A percentile compares a stretch with the other conserved stretches of the same genome.
Evolutionary conservation across 2,888 invertebrate genomes (phyloP).

Genomic region (Serrognathus titanus): DNA sequence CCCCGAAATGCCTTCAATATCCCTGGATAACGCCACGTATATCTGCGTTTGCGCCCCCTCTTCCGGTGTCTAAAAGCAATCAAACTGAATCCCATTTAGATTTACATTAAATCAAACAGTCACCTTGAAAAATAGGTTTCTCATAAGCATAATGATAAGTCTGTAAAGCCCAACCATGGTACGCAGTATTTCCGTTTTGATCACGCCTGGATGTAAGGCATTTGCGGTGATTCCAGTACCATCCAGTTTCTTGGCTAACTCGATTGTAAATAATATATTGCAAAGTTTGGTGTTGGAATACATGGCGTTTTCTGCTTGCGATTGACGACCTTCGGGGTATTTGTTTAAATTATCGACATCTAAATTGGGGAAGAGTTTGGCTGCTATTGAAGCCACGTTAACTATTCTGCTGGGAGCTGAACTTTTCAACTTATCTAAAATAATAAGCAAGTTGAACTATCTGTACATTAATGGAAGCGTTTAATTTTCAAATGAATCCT

Average conservation of each 20-base stretch:
- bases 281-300: conserved; percentile 30
- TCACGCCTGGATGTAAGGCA: conserved; percentile 35
- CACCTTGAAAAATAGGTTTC: neutral
- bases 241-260: too few species aligned
- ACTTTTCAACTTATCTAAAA: too few species aligned
- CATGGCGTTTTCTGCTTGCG: neutral
- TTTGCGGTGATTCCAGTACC: conserved; percentile 30
- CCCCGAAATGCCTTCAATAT: too few species aligned
- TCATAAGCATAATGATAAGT: neutral
- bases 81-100: neutral
- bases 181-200: conserved; percentile 13
- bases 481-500: too few species aligned
- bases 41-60: too few species aligned
- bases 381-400: conserved; percentile 31
- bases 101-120: neutral
- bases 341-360: conserved; percentile 2
- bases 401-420: conserved; percentile 35
- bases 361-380: conserved; percentile 1
- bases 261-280: too few species aligned
- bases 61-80: conserved; percentile 62
- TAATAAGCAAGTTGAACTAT: too few species aligned
- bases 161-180: neutral
- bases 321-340: neutral
- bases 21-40: too few species aligned
- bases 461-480: too few species aligned